These are phyloP conservation scores for Zosterops hypoxanthus DNA, from an alignment of 2,113 vertebrate genomes.

Conservation along the genomic window DNA sequence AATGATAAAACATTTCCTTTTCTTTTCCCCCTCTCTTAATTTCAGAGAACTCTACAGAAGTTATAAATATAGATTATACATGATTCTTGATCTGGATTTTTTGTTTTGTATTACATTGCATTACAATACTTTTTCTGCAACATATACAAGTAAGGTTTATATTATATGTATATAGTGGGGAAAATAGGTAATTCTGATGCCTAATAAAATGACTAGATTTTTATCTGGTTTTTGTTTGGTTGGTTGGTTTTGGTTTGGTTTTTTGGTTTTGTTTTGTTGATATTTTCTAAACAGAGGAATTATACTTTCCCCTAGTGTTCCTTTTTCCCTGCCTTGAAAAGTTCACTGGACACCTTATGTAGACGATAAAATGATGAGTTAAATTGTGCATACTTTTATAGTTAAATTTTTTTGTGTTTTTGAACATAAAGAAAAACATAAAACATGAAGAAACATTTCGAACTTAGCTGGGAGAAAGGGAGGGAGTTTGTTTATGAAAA, in stretches of 20 bases:
- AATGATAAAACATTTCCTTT: background rate
- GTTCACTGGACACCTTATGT: background rate
- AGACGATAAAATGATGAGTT: background rate
- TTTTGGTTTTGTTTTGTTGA: too few species aligned
- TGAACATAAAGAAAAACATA: background rate
- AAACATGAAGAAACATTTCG: background rate
- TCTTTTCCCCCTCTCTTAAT: accelerated
- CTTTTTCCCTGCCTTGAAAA: background rate
- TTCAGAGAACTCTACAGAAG: background rate
- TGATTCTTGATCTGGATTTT: background rate
- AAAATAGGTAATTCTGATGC: background rate
- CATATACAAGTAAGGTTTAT: background rate
- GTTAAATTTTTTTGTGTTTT: background rate
- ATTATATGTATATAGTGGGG: too few species aligned
- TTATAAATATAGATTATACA: background rate
- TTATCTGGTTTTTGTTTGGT: background rate
- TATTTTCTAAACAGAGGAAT: background rate
- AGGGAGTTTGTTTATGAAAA: background rate
- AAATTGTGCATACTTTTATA: background rate
- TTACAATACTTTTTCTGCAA: background rate
- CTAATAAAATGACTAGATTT: background rate
- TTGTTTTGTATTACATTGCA: background rate
- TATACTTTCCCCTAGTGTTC: background rate
- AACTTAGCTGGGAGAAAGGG: background rate
- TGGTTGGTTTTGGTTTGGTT: too few species aligned